phyloP scores from a whole-genome alignment of 2,797 vertebrate genomes.

The Acipenser transmontanus region DNA sequence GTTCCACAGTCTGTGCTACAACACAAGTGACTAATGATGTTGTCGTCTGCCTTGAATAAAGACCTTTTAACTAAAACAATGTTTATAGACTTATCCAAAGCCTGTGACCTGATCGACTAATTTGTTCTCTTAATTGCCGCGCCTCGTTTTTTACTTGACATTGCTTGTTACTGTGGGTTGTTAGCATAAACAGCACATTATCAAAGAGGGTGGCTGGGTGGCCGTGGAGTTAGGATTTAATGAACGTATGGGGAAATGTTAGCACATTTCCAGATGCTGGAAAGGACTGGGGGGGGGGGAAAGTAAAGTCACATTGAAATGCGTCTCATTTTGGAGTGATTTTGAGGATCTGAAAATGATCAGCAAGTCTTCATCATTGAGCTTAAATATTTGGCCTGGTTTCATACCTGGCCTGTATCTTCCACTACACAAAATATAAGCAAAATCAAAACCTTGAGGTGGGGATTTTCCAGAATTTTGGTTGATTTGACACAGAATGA shows the following conservation, averaged over 20 bases:
- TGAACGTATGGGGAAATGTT: background rate
- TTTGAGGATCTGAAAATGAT: no score
- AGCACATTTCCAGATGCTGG: no score
- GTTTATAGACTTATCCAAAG: slow-evolving; percentile 2
- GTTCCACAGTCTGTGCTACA: background rate
- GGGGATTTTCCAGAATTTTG: no score
- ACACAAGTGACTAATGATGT: background rate
- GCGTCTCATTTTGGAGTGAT: no score
- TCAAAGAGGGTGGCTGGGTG: background rate
- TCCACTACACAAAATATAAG: no score
- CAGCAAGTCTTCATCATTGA: no score
- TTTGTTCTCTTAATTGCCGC: background rate
- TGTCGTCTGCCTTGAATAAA: background rate
- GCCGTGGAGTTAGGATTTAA: background rate
- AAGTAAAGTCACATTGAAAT: no score
- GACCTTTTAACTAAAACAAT: slow-evolving; percentile 1
- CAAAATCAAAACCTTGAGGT: no score
- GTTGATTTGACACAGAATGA: no score
- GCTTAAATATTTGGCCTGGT: no score
- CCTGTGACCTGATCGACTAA: background rate
- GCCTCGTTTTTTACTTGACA: background rate
- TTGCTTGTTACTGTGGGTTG: background rate
- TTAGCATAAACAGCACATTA: slow-evolving; percentile 1
- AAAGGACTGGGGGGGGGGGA: no score
- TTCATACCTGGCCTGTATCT: no score